A percentile compares a stretch with the other conserved stretches of the same genome.
Conservation (phyloP, 2,113 vertebrate genomes). For the Electrona antarctica region DNA sequence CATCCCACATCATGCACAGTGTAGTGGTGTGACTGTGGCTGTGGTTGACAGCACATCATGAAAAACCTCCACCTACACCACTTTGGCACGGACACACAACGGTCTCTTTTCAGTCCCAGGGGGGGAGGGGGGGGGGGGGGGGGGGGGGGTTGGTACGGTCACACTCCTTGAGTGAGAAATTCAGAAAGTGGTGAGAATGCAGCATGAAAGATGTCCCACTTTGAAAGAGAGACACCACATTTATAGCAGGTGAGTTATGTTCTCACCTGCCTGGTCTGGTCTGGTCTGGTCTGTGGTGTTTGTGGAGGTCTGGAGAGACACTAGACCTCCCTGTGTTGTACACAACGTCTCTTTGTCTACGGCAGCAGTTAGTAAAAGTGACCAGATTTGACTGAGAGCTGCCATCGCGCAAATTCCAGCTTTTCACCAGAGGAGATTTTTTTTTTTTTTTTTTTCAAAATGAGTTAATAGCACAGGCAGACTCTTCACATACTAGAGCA, state of each 20-base stretch:
- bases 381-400: no score
- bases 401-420: no score
- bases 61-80: conserved; percentile 49
- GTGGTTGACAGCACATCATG: conserved; percentile 56
- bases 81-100: conserved; percentile 55
- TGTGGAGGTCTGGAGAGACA: no score
- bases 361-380: no score
- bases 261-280: no score
- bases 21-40: conserved; percentile 14
- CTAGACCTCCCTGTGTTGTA: no score
- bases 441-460: no score
- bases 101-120: conserved; percentile 49
- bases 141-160: conserved; percentile 3
- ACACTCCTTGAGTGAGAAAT: conserved; percentile 27
- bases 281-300: background rate
- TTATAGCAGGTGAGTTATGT: background rate
- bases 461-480: no score
- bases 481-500: no score
- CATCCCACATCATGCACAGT: conserved; percentile 14
- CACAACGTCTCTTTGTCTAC: no score
- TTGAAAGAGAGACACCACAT: background rate
- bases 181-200: background rate
- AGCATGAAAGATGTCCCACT: background rate
- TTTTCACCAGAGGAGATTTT: no score
- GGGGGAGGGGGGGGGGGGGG: background rate